Evolutionary conservation across 2,888 invertebrate genomes (phyloP), one percentile per base, ranked within the genome.

Genomic region (Scaptomyza tumidula): DNA sequence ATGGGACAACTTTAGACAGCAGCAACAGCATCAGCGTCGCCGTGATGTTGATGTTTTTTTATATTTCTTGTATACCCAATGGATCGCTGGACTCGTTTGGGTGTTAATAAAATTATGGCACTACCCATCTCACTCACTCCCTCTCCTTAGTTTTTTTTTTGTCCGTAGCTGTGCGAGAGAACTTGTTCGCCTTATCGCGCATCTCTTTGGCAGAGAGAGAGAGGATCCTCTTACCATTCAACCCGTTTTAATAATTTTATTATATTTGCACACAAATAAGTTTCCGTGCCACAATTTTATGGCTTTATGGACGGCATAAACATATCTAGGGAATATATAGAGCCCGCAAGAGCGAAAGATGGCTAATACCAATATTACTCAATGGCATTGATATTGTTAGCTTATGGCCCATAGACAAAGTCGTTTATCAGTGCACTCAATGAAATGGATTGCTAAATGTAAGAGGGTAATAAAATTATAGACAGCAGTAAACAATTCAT

Each of bases 71-170:
- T 33, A 33, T 33, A 33, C 9, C 75, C 49, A 49, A 61, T 57
- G 80, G 60, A 44, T 72, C 46, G 64, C 44, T 53, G 63, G 65
- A 69, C 71, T 71, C 33, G 75, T 65, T 80, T 72, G 75, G 77
- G 83, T 82, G 81, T 83, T 86, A 83, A 83, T 83, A 81, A 81
- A 86, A 81, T 81, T 86, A 86, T 81, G 80, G 59, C 67, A 56
- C 44, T 72, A 45, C 35, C 54, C 56, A 61, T 53, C 73, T 72
- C 56, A 11, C 29, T 67, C 74, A 57, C 67, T 31, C 63, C 69
- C 63, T 80, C 57, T 13, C 35, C 10, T n/a, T 19, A 46, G n/a
- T n/a, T 46, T 44, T 52, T 50, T 29, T 31, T 33, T 43, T 49
- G 29, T 19, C 31, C n/a, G 11, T 43, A 24, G 19, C 16, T 29